These are phyloP conservation scores for Platichthys stellatus DNA, from an alignment of 2,113 vertebrate species.

Conservation along the genomic window DNA sequence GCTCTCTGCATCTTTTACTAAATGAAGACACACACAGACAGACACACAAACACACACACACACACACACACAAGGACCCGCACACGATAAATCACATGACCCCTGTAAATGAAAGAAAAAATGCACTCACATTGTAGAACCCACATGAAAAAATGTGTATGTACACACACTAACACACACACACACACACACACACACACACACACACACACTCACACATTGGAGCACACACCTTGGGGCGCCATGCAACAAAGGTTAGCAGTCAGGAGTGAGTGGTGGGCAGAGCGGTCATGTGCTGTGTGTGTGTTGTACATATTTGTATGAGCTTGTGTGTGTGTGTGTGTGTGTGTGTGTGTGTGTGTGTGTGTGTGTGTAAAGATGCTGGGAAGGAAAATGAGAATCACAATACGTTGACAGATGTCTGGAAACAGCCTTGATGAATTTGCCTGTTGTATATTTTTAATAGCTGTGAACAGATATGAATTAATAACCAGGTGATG, in stretches of 20 bases:
- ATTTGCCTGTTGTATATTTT: not conserved
- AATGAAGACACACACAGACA: not conserved
- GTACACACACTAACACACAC: slow-evolving; percentile 10
- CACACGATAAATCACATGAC: not conserved
- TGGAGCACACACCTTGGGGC: not conserved
- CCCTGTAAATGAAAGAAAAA: not conserved
- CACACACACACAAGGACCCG: not conserved
- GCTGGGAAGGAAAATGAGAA: slow-evolving; percentile 54
- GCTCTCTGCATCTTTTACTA: slow-evolving; percentile 9
- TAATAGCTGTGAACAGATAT: slow-evolving; percentile 23
- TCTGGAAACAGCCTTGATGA: slow-evolving; percentile 35
- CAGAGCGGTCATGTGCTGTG: not conserved
- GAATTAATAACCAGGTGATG: slow-evolving; percentile 1
- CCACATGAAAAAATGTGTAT: not conserved
- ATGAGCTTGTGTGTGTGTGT: not conserved
- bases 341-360: slow-evolving; percentile 12
- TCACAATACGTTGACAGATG: slow-evolving; percentile 59
- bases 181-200: slow-evolving; percentile 9
- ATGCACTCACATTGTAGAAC: not conserved
- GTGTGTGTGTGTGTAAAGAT: slow-evolving; percentile 16
- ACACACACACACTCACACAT: slow-evolving; percentile 11
- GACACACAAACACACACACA: not conserved
- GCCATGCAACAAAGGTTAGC: slow-evolving; percentile 43
- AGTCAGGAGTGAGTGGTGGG: slow-evolving; percentile 14
- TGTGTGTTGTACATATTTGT: not conserved